Evolutionary conservation across 2,797 vertebrate species (phyloP), one percentile per base, ranked within the genome.

Genomic region (Parauchenoglanis ngamensis): DNA sequence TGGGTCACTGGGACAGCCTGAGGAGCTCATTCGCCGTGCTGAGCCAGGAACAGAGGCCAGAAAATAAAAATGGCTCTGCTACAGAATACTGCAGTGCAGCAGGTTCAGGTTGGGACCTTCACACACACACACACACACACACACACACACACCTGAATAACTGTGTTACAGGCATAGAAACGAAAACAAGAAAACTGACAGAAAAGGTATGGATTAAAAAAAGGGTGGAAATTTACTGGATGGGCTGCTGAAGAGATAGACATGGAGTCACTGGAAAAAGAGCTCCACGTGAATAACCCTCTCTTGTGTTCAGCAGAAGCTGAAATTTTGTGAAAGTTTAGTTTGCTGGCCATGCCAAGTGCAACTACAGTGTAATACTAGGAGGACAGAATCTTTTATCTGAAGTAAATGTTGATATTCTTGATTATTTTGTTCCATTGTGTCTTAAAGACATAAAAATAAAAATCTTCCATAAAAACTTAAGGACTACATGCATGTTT

Each of bases 1-100:
- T 13, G 75, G 54, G 79, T 88, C 73, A 57, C 84, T 28, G 65
- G 82, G 59, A 84, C 52, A 57, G 63, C 78, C 63, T 85, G 28
- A 88, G 86, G 87, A 89, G 40, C 85, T 67, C 63, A 52, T 11
- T 40, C 28, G 68, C 49, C 15, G 65, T 23, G 28, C 23, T 76
- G 12, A 63, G 72, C 73, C 46, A 52, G 28, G 65, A 25, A 61
- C 23, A 75, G 11, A 13, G 44, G 23, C 23, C 28, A 35, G 77
- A 21, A 59, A 13, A 57, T 40, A 12, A 57, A 40, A 56, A 56
- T 21, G 52, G 52, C 52, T 78, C 52, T 35, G 52, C n/a, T 77
- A 23, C n/a, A 77, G 75, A 56, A 77, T 17, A 56, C 75, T 77
- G 75, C 75, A 77, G 52, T 56, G n/a, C 46, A 54, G 75, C 21